These are phyloP conservation scores for Barnardius zonarius DNA, from an alignment of 2,113 vertebrate species.

Conservation along the genomic window DNA sequence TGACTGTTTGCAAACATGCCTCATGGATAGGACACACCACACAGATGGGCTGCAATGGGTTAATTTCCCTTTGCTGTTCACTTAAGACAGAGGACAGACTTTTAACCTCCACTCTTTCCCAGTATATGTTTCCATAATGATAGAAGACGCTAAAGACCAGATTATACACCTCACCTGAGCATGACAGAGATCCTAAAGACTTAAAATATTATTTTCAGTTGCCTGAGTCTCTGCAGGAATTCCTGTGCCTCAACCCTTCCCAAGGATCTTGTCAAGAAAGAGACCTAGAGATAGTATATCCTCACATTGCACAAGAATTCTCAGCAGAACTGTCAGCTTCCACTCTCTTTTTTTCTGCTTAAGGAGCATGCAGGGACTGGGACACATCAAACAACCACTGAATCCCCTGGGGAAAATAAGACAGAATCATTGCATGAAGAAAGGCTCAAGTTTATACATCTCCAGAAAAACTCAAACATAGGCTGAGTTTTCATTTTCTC, in stretches of 20 bases:
- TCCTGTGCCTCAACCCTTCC: neutral
- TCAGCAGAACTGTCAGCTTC: neutral
- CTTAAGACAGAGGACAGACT: neutral
- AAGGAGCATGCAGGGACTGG: neutral
- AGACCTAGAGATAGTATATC: neutral
- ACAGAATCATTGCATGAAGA: neutral
- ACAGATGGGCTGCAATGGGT: neutral
- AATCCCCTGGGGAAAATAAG: neutral
- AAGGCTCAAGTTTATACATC: neutral
- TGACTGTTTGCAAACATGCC: neutral
- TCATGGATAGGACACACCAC: neutral
- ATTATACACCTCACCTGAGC: neutral
- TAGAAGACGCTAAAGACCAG: neutral
- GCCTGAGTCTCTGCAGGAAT: neutral
- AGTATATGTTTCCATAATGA: neutral
- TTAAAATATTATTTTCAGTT: neutral
- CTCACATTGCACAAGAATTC: neutral
- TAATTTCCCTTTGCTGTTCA: neutral
- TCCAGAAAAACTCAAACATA: neutral
- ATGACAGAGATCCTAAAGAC: neutral
- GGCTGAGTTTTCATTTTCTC: constrained; percentile 23
- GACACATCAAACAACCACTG: neutral
- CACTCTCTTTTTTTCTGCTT: neutral
- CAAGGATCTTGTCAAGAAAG: neutral
- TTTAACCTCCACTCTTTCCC: neutral